These are phyloP conservation scores for Lamellibrachia columna DNA, from an alignment of 2,888 invertebrate species.

Conservation along the genomic window DNA sequence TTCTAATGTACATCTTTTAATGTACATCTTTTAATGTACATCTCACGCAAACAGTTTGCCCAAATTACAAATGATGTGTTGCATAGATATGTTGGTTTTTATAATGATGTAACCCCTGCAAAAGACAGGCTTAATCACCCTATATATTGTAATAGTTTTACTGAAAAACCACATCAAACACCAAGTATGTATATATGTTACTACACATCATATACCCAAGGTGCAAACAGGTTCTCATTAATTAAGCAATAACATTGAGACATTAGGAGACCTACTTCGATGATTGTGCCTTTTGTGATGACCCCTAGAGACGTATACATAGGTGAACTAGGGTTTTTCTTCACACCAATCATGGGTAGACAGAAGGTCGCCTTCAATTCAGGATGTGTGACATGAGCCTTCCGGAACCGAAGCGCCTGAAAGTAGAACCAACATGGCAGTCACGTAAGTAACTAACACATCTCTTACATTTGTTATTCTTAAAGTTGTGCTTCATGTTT, in stretches of 20 bases:
- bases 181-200: background rate
- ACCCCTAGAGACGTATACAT: conserved; percentile 98
- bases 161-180: background rate
- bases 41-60: too few species aligned
- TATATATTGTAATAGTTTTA: too few species aligned
- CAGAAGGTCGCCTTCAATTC: conserved; percentile 98
- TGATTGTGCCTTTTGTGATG: conserved; percentile 97
- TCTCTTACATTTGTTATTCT: background rate
- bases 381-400: conserved; percentile 99
- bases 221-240: background rate
- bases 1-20: too few species aligned
- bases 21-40: too few species aligned
- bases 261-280: conserved; percentile 74
- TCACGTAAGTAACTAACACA: background rate
- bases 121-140: too few species aligned
- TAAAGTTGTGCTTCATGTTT: background rate
- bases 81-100: too few species aligned
- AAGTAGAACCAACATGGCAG: conserved; percentile 26
- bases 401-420: conserved; percentile 86
- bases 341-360: conserved; percentile 97
- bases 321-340: conserved; percentile 97
- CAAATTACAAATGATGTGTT: too few species aligned
- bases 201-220: background rate
- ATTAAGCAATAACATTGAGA: background rate
- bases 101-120: too few species aligned